Evolutionary conservation across 2,113 vertebrate species (phyloP), one percentile per base, ranked within the genome.

Genomic region (Rhinoptilus africanus): DNA sequence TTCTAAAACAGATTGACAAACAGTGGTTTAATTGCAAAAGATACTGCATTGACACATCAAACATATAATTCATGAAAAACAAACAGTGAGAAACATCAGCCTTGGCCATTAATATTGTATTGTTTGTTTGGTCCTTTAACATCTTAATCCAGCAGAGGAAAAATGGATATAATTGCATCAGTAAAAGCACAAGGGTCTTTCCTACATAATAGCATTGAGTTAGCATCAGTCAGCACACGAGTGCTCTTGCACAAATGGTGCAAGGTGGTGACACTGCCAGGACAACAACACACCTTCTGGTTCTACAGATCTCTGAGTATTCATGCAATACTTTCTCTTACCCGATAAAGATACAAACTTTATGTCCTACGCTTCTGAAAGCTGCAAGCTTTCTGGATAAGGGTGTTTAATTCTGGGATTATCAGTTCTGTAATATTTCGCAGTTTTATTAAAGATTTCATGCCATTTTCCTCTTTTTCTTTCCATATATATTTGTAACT

Each of bases 351-450:
- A 27, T 1, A 85, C 12, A 72, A 13, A 35, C 7, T 27, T 48
- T 4, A 21, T 18, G 37, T 19, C 8, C 14, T 23, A 9, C 0
- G 0, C 0, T 6, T 63, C 60, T 47, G 63, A 77, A 86, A 53
- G 54, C 14, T 59, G 30, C 13, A 62, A 22, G 15, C 15, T 82
- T 74, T 67, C 45, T 66, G 57, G 2, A 17, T 64, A 62, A 54
- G 5, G 10, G 7, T 32, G 17, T 54, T 83, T 92, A 17, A 53
- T 84, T 57, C 9, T 35, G 74, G 35, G 12, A 66, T 57, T 66
- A 45, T 13, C 24, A 34, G 2, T 22, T 64, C 17, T 69, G 18
- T 9, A 34, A 14, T 26, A 37, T 63, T 59, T 63, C 21, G 66
- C 4, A 7, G 2, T 1, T 2, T 75, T 82, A n/a, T 8, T 1